phyloP scores from a whole-genome alignment of 2,797 vertebrate genomes.

The Cryptoprocta ferox region DNA sequence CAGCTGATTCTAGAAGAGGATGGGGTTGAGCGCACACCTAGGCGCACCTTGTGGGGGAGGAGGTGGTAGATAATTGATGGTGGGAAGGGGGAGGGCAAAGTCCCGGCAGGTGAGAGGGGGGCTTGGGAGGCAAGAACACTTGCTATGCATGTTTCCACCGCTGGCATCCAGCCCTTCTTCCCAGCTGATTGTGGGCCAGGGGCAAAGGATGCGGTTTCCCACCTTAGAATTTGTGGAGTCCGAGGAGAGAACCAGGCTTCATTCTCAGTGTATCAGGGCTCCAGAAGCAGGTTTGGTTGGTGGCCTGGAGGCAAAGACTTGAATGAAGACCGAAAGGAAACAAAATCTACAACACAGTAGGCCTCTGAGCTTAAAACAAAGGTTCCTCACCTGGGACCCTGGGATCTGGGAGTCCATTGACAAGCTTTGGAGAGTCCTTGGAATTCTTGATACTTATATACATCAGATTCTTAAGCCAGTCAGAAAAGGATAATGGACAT shows the following conservation, averaged over 20 bases:
- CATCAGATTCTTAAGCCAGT: not conserved
- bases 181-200: slow-evolving; percentile 41
- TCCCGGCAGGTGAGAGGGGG: slow-evolving; percentile 48
- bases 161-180: not conserved
- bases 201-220: not conserved
- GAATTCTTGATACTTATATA: not conserved
- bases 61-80: not conserved
- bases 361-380: not conserved
- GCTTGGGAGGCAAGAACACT: not conserved
- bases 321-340: not conserved
- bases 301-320: not conserved
- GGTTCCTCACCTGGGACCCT: not conserved
- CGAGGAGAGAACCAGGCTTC: not conserved
- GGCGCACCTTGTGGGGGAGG: not conserved
- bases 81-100: not conserved
- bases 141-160: not conserved
- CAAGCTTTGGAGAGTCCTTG: not conserved
- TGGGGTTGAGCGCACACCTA: too few relatives aligned
- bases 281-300: slow-evolving; percentile 1
- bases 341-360: not conserved
- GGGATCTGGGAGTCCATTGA: not conserved
- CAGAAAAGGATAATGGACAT: not conserved
- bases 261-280: not conserved
- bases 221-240: slow-evolving; percentile 46
- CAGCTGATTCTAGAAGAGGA: not conserved